Evolutionary conservation across 37 sponge, comb jelly and placozoan genomes (phyloP).

Genomic region (Geodia barretti): DNA sequence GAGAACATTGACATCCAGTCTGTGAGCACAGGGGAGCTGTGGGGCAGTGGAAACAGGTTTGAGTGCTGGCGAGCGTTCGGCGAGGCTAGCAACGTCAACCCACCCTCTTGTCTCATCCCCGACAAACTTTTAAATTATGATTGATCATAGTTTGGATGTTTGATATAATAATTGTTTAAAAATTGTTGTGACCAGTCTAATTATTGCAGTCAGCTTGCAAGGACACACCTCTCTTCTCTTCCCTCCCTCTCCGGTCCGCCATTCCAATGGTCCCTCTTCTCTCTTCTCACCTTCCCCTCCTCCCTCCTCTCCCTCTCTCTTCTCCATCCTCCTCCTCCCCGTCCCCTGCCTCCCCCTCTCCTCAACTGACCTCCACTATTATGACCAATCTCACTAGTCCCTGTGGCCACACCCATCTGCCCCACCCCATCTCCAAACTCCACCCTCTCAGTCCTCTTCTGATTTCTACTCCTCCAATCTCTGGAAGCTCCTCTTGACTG

Average conservation of each 20-base stretch:
- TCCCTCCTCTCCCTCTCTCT: background rate
- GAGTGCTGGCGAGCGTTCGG: slow-evolving; percentile 20
- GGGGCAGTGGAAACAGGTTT: background rate
- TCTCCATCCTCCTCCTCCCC: background rate
- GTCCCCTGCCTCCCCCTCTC: slow-evolving; percentile 1
- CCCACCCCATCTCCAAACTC: no score
- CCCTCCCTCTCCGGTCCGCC: background rate
- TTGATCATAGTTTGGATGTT: no score
- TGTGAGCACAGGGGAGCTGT: background rate
- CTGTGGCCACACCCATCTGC: no score
- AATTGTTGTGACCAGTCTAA: no score
- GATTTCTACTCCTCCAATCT: no score
- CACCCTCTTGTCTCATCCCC: slow-evolving; percentile 11
- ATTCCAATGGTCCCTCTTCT: background rate
- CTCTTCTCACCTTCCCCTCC: background rate
- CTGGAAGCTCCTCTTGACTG: no score
- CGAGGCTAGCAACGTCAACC: slow-evolving; percentile 1
- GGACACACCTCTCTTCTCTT: no score
- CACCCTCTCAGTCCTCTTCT: background rate
- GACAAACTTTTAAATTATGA: no score
- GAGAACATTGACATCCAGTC: background rate
- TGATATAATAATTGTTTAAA: no score
- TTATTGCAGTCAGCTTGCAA: no score
- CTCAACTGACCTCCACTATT: no score
- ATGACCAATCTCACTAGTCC: background rate